Conservation (phyloP, 2,113 vertebrate species). For the Theristicus caerulescens region DNA sequence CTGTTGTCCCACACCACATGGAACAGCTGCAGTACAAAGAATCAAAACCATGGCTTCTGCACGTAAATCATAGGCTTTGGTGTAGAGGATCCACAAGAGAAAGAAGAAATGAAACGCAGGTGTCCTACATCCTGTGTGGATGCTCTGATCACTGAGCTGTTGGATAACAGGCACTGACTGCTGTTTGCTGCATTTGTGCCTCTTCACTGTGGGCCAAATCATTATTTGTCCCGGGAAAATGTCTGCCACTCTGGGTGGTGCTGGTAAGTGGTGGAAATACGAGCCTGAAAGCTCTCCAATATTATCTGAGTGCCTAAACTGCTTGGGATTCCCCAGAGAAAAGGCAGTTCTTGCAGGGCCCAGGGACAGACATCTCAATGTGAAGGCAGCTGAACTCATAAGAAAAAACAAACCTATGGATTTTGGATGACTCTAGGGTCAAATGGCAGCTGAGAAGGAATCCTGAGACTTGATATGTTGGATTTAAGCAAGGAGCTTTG, state of each 20-base stretch:
- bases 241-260: neutral
- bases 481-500: neutral
- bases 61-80: neutral
- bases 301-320: neutral
- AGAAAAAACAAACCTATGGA: conserved; percentile 10
- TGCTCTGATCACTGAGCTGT: neutral
- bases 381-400: neutral
- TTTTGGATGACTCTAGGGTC: neutral
- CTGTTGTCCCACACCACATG: neutral
- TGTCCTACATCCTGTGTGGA: neutral
- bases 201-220: neutral
- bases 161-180: neutral
- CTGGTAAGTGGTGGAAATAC: neutral
- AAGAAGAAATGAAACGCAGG: neutral
- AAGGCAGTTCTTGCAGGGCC: neutral
- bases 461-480: neutral
- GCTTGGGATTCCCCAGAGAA: neutral
- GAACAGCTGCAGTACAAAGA: neutral
- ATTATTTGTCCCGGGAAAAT: neutral
- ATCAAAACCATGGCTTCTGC: neutral
- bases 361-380: neutral
- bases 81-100: neutral
- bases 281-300: neutral
- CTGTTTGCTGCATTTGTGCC: neutral
- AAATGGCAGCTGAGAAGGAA: neutral